Evolutionary conservation across 2,113 vertebrate genomes (phyloP).

Genomic region (Orycteropus afer): DNA sequence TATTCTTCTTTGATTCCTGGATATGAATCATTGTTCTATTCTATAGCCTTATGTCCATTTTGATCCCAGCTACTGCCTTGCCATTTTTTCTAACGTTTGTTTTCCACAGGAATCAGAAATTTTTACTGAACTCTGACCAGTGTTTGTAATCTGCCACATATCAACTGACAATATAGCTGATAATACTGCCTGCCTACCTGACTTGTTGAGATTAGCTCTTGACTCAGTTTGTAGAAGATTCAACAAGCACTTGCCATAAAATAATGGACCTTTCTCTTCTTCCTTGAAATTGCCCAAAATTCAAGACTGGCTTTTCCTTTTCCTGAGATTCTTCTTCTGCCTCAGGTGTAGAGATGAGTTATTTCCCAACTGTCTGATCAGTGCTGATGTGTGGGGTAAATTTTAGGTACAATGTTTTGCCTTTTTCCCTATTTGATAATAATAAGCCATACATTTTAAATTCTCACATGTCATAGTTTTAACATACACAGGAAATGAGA

Average conservation of each 20-base stretch:
- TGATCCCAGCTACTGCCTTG: neutral
- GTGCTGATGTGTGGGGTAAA: neutral
- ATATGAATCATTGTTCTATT: neutral
- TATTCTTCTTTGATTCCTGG: neutral
- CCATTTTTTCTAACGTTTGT: neutral
- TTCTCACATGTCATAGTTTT: neutral
- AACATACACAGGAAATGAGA: neutral
- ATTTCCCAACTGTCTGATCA: neutral
- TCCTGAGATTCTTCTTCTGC: neutral
- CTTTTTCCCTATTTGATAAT: neutral
- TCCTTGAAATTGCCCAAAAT: neutral
- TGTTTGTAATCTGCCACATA: too few relatives aligned
- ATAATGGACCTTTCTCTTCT: neutral
- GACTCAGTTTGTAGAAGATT: neutral
- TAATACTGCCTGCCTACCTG: neutral
- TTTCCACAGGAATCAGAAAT: accelerated
- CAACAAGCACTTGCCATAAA: neutral
- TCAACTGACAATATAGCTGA: neutral
- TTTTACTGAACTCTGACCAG: neutral
- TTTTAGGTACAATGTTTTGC: neutral
- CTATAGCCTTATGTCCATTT: neutral
- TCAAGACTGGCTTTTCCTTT: neutral
- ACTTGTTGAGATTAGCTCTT: neutral
- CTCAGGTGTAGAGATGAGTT: neutral
- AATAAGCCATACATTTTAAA: neutral